Conservation (phyloP, 1,140 invertebrate genomes). For the Neuroterus valhalla region DNA sequence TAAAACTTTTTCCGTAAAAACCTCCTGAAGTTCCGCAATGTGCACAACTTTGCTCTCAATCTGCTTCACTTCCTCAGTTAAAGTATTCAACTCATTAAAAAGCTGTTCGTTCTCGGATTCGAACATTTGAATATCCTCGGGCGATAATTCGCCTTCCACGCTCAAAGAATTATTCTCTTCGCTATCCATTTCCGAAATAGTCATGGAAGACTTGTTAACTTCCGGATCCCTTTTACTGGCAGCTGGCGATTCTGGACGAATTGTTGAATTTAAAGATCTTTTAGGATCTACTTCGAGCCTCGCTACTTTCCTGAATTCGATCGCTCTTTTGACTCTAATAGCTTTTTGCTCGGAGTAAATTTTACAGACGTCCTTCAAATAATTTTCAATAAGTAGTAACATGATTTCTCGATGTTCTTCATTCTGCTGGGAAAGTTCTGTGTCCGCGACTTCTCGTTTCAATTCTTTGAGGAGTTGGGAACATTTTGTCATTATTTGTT, state of each 20-base stretch:
- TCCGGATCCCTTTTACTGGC: slow-evolving; percentile 40
- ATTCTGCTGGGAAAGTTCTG: slow-evolving; percentile 77
- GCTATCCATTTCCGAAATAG: slow-evolving; percentile 68
- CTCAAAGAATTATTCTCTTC: slow-evolving; percentile 57
- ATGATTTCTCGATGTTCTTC: slow-evolving; percentile 86
- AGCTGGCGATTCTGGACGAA: slow-evolving; percentile 62
- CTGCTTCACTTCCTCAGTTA: slow-evolving; percentile 85
- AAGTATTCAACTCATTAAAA: slow-evolving; percentile 89
- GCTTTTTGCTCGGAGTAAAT: slow-evolving; percentile 92
- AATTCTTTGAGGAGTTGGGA: slow-evolving; percentile 85
- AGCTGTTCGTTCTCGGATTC: slow-evolving; percentile 89
- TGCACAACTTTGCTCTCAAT: slow-evolving; percentile 95
- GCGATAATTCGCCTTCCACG: slow-evolving; percentile 81
- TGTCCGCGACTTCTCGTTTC: slow-evolving; percentile 76
- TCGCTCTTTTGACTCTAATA: slow-evolving; percentile 86
- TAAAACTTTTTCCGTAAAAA: slow-evolving; percentile 98
- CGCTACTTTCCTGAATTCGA: slow-evolving; percentile 88
- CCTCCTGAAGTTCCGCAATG: slow-evolving; percentile 96
- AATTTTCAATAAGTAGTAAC: slow-evolving; percentile 84
- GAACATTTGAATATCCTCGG: slow-evolving; percentile 94
- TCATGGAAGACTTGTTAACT: slow-evolving; percentile 60
- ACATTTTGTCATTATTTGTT: slow-evolving; percentile 89
- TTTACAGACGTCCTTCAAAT: slow-evolving; percentile 89
- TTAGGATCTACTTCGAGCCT: slow-evolving; percentile 78
- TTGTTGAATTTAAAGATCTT: slow-evolving; percentile 59